Evolutionary conservation across 1,140 invertebrate species (phyloP).

Genomic region (Penaeus chinensis): DNA sequence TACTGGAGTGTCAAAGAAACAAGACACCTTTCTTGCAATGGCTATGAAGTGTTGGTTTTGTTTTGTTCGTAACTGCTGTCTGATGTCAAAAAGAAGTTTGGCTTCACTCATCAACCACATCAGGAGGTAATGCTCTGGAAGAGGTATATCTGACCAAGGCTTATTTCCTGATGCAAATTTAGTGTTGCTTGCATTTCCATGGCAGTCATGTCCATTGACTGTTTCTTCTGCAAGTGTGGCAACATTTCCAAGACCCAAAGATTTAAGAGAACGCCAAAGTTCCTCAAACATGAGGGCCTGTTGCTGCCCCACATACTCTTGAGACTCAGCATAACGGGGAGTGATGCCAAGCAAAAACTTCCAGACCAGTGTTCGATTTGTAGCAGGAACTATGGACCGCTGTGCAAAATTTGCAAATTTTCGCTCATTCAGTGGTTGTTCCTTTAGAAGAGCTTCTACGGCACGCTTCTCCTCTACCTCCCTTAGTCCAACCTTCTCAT

Average conservation of each 20-base stretch:
- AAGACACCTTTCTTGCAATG: constrained; percentile 24
- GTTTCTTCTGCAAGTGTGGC: not conserved
- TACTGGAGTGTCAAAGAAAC: constrained; percentile 42
- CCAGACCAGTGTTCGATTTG: constrained; percentile 86
- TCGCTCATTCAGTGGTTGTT: constrained; percentile 82
- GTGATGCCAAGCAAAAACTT: constrained; percentile 77
- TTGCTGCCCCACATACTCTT: constrained; percentile 42
- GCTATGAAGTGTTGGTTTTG: constrained; percentile 38
- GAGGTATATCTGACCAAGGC: not conserved
- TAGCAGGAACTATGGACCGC: constrained; percentile 82
- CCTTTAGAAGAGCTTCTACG: constrained; percentile 89
- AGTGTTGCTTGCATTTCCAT: not conserved
- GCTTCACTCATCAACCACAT: constrained; percentile 52
- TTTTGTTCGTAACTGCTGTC: constrained; percentile 16
- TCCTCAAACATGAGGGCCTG: constrained; percentile 56
- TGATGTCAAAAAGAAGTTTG: constrained; percentile 22
- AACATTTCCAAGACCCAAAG: constrained; percentile 21
- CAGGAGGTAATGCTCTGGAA: constrained; percentile 31
- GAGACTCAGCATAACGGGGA: constrained; percentile 69
- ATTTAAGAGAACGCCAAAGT: constrained; percentile 41
- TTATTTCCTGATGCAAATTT: not conserved
- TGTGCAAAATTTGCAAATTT: constrained; percentile 75
- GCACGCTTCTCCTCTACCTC: constrained; percentile 93
- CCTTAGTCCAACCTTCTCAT: constrained; percentile 89
- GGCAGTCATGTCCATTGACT: not conserved